Conservation (phyloP, 2,797 vertebrate genomes). For the Chromis chromis region DNA sequence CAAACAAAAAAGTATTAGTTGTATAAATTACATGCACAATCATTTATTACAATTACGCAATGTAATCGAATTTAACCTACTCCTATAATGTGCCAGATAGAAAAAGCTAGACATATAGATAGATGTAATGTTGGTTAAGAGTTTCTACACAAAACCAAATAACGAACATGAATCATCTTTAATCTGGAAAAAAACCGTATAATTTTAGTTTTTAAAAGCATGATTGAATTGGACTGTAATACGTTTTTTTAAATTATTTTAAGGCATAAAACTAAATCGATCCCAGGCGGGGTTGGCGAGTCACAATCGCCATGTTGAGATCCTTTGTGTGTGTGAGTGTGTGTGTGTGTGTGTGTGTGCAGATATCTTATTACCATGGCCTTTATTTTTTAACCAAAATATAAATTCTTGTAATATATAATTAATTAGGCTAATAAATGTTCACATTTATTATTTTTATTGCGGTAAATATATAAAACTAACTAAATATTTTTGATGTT, state of each 20-base stretch:
- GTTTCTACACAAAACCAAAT: background rate
- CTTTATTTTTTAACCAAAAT: conserved; percentile 13
- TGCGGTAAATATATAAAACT: background rate
- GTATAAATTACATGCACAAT: background rate
- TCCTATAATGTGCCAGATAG: too few relatives aligned
- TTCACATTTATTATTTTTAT: background rate
- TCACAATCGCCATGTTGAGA: conserved; percentile 62
- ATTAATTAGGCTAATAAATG: too few relatives aligned
- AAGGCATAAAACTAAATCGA: conserved; percentile 34
- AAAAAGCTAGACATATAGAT: background rate
- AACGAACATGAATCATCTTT: background rate
- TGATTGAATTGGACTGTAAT: too few relatives aligned
- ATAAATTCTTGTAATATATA: background rate
- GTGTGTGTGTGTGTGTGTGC: conserved; percentile 31
- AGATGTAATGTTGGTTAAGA: background rate
- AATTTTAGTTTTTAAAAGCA: too few relatives aligned
- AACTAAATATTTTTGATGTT: background rate
- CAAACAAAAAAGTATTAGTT: background rate
- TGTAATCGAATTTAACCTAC: background rate
- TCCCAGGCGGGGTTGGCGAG: conserved; percentile 43
- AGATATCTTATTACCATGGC: conserved; percentile 24
- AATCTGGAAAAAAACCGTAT: too few relatives aligned
- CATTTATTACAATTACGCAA: background rate
- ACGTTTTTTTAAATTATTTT: conserved; percentile 12
- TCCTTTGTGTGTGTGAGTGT: conserved; percentile 50